Conservation (phyloP, 2,113 vertebrate genomes). For the Pavo muticus region DNA sequence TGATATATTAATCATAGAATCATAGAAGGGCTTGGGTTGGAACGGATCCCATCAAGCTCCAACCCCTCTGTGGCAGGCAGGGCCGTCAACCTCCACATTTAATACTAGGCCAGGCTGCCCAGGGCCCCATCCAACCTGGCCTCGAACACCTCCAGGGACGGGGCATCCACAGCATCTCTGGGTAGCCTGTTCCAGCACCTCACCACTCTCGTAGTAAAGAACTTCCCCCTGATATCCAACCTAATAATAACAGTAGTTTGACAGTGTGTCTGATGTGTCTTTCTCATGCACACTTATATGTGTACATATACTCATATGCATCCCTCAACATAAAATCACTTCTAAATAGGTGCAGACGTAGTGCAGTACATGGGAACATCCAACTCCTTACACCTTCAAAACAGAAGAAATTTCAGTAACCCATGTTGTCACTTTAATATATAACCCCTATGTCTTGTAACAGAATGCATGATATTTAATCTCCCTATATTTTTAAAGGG, state of each 20-base stretch:
- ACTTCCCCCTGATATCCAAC: no score
- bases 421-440: not conserved
- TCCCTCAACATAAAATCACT: no score
- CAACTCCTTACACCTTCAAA: not conserved
- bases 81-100: no score
- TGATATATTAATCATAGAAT: not conserved
- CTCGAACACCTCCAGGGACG: no score
- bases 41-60: no score
- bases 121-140: no score
- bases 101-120: no score
- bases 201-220: no score
- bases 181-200: no score
- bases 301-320: rapidly evolving
- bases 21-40: no score
- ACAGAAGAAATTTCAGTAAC: not conserved
- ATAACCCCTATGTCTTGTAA: not conserved
- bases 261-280: not conserved
- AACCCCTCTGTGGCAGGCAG: no score
- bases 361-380: not conserved
- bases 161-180: no score
- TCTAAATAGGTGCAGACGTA: not conserved
- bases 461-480: not conserved
- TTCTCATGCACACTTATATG: not conserved
- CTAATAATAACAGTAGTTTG: not conserved
- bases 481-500: not conserved